Evolutionary conservation across 2,888 invertebrate species (phyloP).

Genomic region (Baronia brevicornis): DNA sequence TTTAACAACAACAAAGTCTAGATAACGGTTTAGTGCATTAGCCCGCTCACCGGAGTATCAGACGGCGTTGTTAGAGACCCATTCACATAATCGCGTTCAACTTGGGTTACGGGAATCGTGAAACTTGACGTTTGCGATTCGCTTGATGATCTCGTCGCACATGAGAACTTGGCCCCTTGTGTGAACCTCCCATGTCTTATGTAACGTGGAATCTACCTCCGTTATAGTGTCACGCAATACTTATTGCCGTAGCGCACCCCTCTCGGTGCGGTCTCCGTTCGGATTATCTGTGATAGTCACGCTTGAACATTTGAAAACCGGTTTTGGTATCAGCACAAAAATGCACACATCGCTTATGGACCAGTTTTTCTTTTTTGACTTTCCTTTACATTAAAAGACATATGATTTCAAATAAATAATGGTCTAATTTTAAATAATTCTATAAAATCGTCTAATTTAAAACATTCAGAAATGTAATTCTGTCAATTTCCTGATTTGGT

Average conservation of each 20-base stretch:
- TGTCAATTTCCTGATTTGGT: too few species aligned
- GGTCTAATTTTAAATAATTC: too few species aligned
- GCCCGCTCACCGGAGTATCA: constrained; percentile 16
- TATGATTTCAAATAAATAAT: too few species aligned
- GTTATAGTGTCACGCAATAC: constrained; percentile 61
- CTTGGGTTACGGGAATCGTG: constrained; percentile 49
- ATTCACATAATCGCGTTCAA: constrained; percentile 43
- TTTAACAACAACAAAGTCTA: constrained; percentile 18
- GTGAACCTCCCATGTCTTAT: constrained; percentile 61
- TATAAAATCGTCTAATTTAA: too few species aligned
- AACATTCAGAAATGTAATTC: neutral
- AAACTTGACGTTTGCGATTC: constrained; percentile 41
- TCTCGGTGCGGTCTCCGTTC: constrained; percentile 25
- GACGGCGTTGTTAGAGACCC: constrained; percentile 22
- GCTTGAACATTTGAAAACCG: constrained; percentile 46
- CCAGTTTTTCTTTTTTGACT: constrained; percentile 29
- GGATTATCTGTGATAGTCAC: constrained; percentile 32
- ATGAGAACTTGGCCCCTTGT: constrained; percentile 43
- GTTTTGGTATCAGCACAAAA: constrained; percentile 36
- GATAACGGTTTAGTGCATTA: constrained; percentile 25
- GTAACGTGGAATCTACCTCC: constrained; percentile 56
- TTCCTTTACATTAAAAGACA: constrained; percentile 1
- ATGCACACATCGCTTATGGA: constrained; percentile 35
- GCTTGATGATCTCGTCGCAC: constrained; percentile 34
- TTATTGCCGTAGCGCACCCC: constrained; percentile 39